These are phyloP conservation scores for Asteroscopus sphinx DNA, from an alignment of 2,888 invertebrate genomes.

Conservation along the genomic window DNA sequence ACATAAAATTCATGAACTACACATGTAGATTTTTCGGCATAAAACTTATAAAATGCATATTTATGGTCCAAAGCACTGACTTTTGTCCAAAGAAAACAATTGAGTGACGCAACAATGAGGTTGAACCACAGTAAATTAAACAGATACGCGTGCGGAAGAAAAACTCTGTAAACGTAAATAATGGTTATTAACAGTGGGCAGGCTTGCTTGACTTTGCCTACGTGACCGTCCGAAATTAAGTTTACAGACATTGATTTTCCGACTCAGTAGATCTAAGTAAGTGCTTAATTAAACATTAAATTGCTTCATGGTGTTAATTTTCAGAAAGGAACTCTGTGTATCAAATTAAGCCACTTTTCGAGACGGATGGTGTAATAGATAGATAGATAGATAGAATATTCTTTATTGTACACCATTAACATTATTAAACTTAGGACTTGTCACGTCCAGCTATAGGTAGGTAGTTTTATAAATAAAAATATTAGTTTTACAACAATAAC, in stretches of 20 bases:
- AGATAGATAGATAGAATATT: too few species aligned
- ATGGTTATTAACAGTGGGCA: constrained; percentile 21
- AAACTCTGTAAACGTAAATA: constrained; percentile 21
- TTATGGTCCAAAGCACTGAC: too few species aligned
- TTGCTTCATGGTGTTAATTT: background rate
- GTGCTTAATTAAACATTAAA: constrained; percentile 1
- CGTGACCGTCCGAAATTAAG: constrained; percentile 39
- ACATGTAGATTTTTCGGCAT: constrained; percentile 30
- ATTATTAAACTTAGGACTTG: too few species aligned
- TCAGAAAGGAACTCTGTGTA: too few species aligned
- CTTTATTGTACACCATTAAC: too few species aligned
- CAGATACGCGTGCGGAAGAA: constrained; percentile 44
- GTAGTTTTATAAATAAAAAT: too few species aligned
- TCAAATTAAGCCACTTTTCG: too few species aligned
- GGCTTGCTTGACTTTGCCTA: constrained; percentile 16
- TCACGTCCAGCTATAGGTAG: too few species aligned
- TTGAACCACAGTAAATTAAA: constrained; percentile 43
- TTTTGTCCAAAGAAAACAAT: constrained; percentile 34
- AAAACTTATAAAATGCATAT: constrained; percentile 27
- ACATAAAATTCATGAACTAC: constrained; percentile 15
- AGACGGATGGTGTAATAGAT: too few species aligned
- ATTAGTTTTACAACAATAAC: too few species aligned
- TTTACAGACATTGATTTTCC: constrained; percentile 16
- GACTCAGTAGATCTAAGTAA: constrained; percentile 1
- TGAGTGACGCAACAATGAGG: constrained; percentile 37